Evolutionary conservation across 2,888 invertebrate species (phyloP), one percentile per base, ranked within the genome.

Genomic region (Athrips mouffetella): DNA sequence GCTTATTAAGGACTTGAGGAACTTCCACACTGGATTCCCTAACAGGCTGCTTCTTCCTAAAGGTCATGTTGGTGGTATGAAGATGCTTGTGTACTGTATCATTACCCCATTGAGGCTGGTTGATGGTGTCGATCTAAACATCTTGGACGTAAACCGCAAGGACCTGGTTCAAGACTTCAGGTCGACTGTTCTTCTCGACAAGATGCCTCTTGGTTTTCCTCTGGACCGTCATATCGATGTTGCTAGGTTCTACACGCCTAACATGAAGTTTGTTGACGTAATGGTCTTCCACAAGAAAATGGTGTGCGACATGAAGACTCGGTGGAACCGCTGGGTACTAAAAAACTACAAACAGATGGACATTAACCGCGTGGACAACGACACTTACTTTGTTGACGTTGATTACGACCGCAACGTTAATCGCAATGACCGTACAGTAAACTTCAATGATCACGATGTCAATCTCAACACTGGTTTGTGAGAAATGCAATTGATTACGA

Each of bases 191-290:
- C 61, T 84, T 66, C 79, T 92, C 40, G 94, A 94, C 71, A 89
- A 86, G 57, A 89, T 90, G 71, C 90, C 94, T 39, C 85, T 92
- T 63, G 94, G 93, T 47, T 95, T 91, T 89, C 95, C 95, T 53
- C 90, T 95, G 69, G 94, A 95, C 70, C 91, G 93, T 59, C 81
- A 84, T 16, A 89, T 93, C 63, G 84, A 91, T 37, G 82, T 90
- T 39, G 77, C 77, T 42, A 84, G 81, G 53, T 93, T 92, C 89
- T 88, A 87, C 57, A 91, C 91, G 13, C 90, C 92, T 31, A 94
- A 94, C 81, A 91, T 91, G 82, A 90, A 86, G 73, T 91, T 92
- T 71, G 87, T 92, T 58, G 92, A 93, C 60, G 89, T 91, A 3
- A 82, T 84, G 57, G 88, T 94, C 65, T 93, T 90, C 85, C 92